Evolutionary conservation across 2,113 vertebrate genomes (phyloP), one percentile per base, ranked within the genome.

Genomic region (Melanerpes formicivorus): DNA sequence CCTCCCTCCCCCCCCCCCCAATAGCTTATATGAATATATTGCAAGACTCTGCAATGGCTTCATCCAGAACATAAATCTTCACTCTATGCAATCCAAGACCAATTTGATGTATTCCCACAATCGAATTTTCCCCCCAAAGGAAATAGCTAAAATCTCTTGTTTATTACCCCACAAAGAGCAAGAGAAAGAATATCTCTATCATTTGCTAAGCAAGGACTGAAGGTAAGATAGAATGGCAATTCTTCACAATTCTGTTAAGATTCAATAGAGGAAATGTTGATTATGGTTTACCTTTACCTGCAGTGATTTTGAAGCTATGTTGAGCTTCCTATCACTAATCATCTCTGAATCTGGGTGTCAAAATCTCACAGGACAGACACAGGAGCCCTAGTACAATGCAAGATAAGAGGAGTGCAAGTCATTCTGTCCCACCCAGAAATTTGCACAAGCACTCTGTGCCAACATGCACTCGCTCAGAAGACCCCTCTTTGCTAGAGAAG

Each of bases 1-100:
- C n/a, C n/a, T n/a, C n/a, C n/a, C n/a, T n/a, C 11, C 3, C 50
- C 3, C 8, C 2, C 15, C 18, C 16, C 7, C 2, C 18, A 83
- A 71, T 14, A 90, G 18, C 12, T 92, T 90, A 78, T 44, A 80
- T 42, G 6, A 21, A 42, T 30, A 92, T 77, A 86, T 54, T 72
- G 58, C 72, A 56, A 88, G 88, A 84, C 34, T 60, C 22, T 16
- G 4, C 32, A 64, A 80, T 74, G 9, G 3, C 11, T 42, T 86
- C 67, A 60, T 78, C 48, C 62, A 64, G 42, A 48, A 34, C 63
- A 82, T 19, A 80, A 90, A 82, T 8, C 55, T 26, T 42, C 32
- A 42, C 25, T 71, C 25, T 78, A 3, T 14, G 11, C 56, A 82
- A 58, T 60, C 44, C 37, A 75, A 42, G 16, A 54, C 30, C 42